Evolutionary conservation across 2,888 invertebrate species (phyloP), one percentile per base, ranked within the genome.

Genomic region (Busseola fusca): DNA sequence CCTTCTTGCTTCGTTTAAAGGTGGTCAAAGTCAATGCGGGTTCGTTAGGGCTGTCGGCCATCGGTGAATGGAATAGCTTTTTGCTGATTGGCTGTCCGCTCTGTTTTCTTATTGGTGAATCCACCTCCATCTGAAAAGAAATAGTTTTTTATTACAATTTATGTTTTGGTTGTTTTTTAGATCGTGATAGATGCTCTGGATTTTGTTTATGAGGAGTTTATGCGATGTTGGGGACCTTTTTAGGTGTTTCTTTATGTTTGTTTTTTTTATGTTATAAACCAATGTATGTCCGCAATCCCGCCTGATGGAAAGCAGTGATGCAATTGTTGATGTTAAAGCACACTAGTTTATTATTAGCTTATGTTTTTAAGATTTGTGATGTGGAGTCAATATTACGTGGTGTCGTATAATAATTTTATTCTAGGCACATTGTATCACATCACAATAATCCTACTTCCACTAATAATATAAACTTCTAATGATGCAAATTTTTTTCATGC

Each of bases 51-150:
- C 76, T 76, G 18, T 89, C 88, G 5, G 87, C 52, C 74, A 89
- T 81, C 14, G 93, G 94, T 4, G 94, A 93, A 74, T 93, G 93
- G 76, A 95, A 95, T 12, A 94, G 89, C 79, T 93, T 94, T 85
- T 94, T 94, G 70, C 87, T 92, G 80, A 95, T 89, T 72, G 91
- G 91, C 74, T 89, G 90, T 18, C 91, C 81, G 68, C 84, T 89
- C n/a, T 88, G 89, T 75, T 92, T 93, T 72, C 93, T 89, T 42
- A 93, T 81, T 54, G 94, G 94, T 0, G 94, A 95, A 65, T 92
- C 91, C 3, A 90, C 92, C 81, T 93, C 93, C 91, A 93, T 93
- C 94, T 94, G 90, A 86, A 82, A 67, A n/a, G 84, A 82, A 42
- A 65, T 80, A 75, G 74, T 54, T 64, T 76, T 75, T 64, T 58